Conservation (phyloP, 2,113 vertebrate genomes). For the Thunnus thynnus region DNA sequence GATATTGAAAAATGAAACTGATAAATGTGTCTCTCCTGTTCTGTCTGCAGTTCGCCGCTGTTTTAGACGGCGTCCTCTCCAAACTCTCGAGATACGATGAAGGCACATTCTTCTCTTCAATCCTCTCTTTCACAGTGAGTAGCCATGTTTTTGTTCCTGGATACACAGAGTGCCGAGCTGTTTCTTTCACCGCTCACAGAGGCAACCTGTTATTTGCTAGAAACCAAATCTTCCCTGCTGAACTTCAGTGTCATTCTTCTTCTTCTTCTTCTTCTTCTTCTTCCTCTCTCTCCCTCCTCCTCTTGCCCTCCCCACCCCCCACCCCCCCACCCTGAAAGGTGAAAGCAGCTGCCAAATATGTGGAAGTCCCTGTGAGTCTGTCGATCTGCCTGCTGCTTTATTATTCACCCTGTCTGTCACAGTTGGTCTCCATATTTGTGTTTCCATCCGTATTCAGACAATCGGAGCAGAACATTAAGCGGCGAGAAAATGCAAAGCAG, state of each 20-base stretch:
- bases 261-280: conserved; percentile 68
- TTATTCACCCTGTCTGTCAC: conserved; percentile 36
- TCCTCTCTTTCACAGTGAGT: conserved; percentile 98
- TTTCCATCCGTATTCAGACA: conserved; percentile 4
- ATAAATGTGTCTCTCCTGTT: neutral
- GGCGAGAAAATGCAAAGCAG: conserved; percentile 23
- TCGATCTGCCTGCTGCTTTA: conserved; percentile 46
- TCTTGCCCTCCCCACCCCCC: conserved; percentile 54
- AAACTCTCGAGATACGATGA: conserved; percentile 97
- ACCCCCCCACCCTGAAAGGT: conserved; percentile 85
- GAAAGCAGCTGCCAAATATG: conserved; percentile 97
- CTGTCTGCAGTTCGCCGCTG: conserved; percentile 88
- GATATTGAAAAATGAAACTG: neutral
- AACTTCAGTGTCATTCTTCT: conserved; percentile 73
- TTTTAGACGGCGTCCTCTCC: conserved; percentile 92
- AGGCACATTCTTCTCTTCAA: conserved; percentile 97
- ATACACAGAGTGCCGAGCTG: conserved; percentile 28
- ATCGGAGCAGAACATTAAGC: too few relatives aligned
- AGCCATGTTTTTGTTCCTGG: conserved; percentile 51
- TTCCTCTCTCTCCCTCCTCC: conserved; percentile 58
- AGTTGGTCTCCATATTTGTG: conserved; percentile 18
- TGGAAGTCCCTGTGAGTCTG: conserved; percentile 95
- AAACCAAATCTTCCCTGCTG: conserved; percentile 61
- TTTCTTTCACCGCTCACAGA: conserved; percentile 36
- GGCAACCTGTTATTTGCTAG: conserved; percentile 54